Evolutionary conservation across 2,797 vertebrate genomes (phyloP), one percentile per base, ranked within the genome.

Genomic region (Heterohyrax brucei): DNA sequence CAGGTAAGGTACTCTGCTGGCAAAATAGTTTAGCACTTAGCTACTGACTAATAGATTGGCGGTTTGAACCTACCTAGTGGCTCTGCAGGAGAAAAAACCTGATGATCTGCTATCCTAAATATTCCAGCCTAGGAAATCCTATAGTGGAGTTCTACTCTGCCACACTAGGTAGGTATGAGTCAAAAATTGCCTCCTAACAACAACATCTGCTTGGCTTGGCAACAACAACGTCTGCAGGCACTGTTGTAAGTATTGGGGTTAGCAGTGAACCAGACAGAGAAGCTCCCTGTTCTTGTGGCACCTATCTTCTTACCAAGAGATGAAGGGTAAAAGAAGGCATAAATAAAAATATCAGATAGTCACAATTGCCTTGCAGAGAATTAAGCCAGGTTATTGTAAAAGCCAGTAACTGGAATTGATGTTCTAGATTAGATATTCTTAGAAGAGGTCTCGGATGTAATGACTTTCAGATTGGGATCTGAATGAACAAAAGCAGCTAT

Each of bases 361-460:
- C n/a, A 62, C n/a, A 79, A 85, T 85, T 85, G 70, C n/a, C 73
- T 53, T 64, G 26, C 24, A n/a, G 44, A 62, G n/a, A 90, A 72
- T 85, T 33, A 50, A 77, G 89, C 24, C 46, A 56, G 26, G 44
- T 72, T 79, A 28, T 18, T 59, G 61, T 75, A 18, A 85, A 85
- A n/a, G n/a, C n/a, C 75, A 72, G 48, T 46, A 48, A 76, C 62
- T 13, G 50, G 68, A 73, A 73, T 30, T 10, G 12, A 24, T 61
- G 19, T 39, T 21, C 4, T 6, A 46, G n/a, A 53, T 76, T 53
- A 59, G 50, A 26, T 68, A 14, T 81, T 79, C n/a, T 85, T 64
- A 84, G 33, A 70, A 59, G 56, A 1, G 4, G 19, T 62, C 21
- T 46, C 26, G 73, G 39, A 56, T 8, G 3, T 46, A 48, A 46